Base-by-base conservation (phyloP, 2,888 invertebrate species). In the Graphium colonna region DNA sequence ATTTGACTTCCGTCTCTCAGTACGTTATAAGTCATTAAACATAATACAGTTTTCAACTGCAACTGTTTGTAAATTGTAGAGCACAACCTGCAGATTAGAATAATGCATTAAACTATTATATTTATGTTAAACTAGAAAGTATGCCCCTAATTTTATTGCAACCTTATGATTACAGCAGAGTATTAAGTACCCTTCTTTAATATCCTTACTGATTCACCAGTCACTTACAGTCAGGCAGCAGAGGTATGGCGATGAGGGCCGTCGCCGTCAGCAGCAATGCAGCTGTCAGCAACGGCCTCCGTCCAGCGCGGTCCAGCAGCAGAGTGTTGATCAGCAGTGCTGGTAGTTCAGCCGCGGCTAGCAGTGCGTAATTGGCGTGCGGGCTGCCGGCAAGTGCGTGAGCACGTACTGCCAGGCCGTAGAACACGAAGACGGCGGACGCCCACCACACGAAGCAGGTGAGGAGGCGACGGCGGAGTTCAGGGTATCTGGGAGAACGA, bases 391-490 rank as follows among this genome's bases (percentile, higher is more conserved):
- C 71, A 61, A 86, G 75, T 60, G 79, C 74, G 64, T 77, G 82
- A 68, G 86, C 73, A 51, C 77, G 77, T 61, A 81, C 87, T 21
- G 87, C 87, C 68, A 86, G 76, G 57, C 86, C 87, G 77, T 86
- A 87, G 75, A 84, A 85, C 72, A 87, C 87, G 76, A 87, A 82
- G 67, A 87, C 85, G 1, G 80, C 84, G 7, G 79, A 79, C 60
- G 77, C 62, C 87, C 87, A 87, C 87, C 87, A 87, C 64, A 73
- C 77, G 72, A 77, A 81, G 71, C 86, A 87, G 47, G 85, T 84
- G 60, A 64, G 61, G 60, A 87, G 68, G 1, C 87, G 82, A 4
- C 78, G 76, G 0, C 87, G 79, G n/a, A 87, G 69, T 36, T 69
- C 78, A 1, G 73, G 63, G 69, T 86, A 85, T 53, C 86, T 86